A percentile compares a stretch with the other conserved stretches of the same genome.
Conservation (phyloP, 2,888 invertebrate genomes). For the Lepas anatifera region DNA sequence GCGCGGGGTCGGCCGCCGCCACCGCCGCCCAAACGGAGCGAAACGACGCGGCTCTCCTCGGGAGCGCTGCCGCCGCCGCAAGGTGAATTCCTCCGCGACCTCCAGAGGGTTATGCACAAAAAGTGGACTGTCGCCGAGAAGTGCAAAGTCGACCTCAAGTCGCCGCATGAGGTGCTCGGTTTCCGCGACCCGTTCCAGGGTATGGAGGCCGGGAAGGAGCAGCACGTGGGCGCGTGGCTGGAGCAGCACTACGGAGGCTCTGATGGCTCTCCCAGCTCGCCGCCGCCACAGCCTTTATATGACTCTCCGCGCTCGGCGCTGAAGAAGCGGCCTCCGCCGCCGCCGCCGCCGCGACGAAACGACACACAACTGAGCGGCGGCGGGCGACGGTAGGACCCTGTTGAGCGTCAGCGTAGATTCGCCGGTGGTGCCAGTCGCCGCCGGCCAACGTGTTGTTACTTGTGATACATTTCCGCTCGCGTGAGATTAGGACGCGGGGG, state of each 20-base stretch:
- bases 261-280: slow-evolving; percentile 60
- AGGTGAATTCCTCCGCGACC: slow-evolving; percentile 67
- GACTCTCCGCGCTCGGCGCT: slow-evolving; percentile 16
- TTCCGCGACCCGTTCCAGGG: slow-evolving; percentile 45
- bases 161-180: slow-evolving; percentile 80
- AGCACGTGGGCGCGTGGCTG: slow-evolving; percentile 80
- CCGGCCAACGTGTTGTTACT: background rate
- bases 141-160: slow-evolving; percentile 76
- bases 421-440: background rate
- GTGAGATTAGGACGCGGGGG: background rate
- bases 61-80: slow-evolving; percentile 39
- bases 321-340: slow-evolving; percentile 16
- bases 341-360: slow-evolving; percentile 19
- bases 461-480: slow-evolving; percentile 4
- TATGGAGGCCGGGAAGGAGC: slow-evolving; percentile 47
- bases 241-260: slow-evolving; percentile 68
- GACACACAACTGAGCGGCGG: slow-evolving; percentile 15
- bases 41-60: slow-evolving; percentile 52
- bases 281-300: slow-evolving; percentile 27
- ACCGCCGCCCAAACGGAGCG: slow-evolving; percentile 52
- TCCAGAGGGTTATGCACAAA: slow-evolving; percentile 83
- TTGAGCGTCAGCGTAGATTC: too few relatives aligned
- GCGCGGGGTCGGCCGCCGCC: slow-evolving; percentile 46
- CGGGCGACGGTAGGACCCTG: too few relatives aligned
- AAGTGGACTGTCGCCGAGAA: slow-evolving; percentile 91